A percentile compares a stretch with the other conserved stretches of the same genome.
Evolutionary conservation across 2,888 invertebrate species (phyloP).

Genomic region (Agonum fuliginosum): DNA sequence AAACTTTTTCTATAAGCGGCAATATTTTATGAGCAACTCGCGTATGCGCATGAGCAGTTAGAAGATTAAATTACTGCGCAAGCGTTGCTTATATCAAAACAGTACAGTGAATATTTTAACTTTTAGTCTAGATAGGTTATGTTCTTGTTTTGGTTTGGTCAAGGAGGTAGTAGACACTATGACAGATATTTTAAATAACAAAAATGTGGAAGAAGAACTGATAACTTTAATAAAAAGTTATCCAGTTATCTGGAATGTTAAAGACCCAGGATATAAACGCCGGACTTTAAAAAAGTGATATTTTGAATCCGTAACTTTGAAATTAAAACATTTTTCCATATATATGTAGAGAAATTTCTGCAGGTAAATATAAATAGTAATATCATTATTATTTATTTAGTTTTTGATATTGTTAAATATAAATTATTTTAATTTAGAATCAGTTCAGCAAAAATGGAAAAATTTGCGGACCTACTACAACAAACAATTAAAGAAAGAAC

Average conservation of each 20-base stretch:
- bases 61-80: not conserved
- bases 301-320: not conserved
- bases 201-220: too few relatives aligned
- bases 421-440: too few relatives aligned
- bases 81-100: not conserved
- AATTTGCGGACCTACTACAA: conserved; percentile 10
- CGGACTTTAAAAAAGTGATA: not conserved
- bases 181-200: too few relatives aligned
- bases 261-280: not conserved
- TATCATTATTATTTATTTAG: not conserved
- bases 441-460: not conserved
- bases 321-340: not conserved
- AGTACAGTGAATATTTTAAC: too few relatives aligned
- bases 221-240: not conserved
- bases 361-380: not conserved
- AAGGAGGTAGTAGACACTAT: too few relatives aligned
- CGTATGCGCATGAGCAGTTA: too few relatives aligned
- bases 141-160: too few relatives aligned
- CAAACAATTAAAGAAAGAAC: conserved; percentile 25
- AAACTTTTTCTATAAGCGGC: not conserved
- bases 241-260: not conserved
- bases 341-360: not conserved
- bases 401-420: too few relatives aligned
- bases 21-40: not conserved
- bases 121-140: too few relatives aligned